Base-by-base conservation (phyloP, 2,797 vertebrate genomes). In the Xiphorhynchus erythropygius region DNA sequence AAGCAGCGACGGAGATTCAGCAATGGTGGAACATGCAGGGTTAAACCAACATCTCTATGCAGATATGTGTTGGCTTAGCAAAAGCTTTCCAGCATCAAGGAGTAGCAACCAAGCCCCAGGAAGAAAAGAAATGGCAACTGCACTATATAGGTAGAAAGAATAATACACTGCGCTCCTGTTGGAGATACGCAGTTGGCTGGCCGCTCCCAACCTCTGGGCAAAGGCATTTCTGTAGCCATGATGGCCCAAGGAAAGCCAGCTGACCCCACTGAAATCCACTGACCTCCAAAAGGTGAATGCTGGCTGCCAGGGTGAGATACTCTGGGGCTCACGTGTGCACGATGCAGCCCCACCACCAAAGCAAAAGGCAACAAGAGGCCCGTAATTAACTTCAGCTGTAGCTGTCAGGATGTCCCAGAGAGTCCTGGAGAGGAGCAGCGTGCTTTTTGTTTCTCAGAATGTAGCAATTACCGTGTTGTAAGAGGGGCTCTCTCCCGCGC, bases 351-450 rank as follows among this genome's bases (percentile, higher is more conserved):
- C 33, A 1, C 42, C 1, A 3, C 42, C 0, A 1, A 18, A 35
- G 60, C 13, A 7, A 67, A 87, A 90, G n/a, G 4, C 74, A 95
- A 28, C 1, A 2, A 84, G 81, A 95, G 50, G 73, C 70, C 22
- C 13, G 10, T 97, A 96, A 98, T n/a, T 37, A 95, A 84, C 63
- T 96, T 97, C 97, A 96, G 95, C 87, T 97, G 96, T 95, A 88
- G 74, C 90, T 56, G 90, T 89, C 95, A 91, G 75, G 85, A 82
- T 77, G 75, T 47, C 73, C 87, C 21, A 13, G 41, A 84, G 25
- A 21, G 84, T 42, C 32, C 30, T 13, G 24, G 65, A 44, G 90
- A 96, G 79, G 80, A 95, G 94, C 73, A 81, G 78, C 25, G 27
- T 7, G 33, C 70, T 93, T 89, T 84, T 87, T 94, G 87, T 77